These are phyloP conservation scores for Drosophila mulleri DNA, from an alignment of 2,888 invertebrate genomes.

Conservation along the genomic window DNA sequence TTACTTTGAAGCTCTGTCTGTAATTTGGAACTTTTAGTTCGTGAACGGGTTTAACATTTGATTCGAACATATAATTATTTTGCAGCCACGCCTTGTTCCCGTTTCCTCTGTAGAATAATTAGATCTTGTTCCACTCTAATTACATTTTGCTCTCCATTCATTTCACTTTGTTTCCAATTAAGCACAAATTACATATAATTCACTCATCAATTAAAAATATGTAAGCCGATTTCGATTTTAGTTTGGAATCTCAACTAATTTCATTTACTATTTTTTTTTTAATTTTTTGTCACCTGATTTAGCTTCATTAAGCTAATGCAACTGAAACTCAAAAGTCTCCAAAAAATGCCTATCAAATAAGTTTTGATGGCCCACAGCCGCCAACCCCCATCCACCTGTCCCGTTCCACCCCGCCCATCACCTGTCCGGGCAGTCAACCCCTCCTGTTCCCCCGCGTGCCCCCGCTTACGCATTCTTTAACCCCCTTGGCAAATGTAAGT, in stretches of 20 bases:
- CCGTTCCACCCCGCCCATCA: not conserved
- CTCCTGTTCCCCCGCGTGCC: not conserved
- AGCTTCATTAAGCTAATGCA: conserved; percentile 9
- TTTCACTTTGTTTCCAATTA: not conserved
- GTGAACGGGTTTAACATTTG: too few species aligned
- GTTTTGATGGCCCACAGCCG: not conserved
- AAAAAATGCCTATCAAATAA: conserved; percentile 7
- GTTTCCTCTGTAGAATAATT: not conserved
- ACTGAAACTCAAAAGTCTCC: not conserved
- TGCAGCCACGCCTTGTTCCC: not conserved
- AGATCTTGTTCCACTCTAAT: not conserved
- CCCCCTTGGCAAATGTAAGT: conserved; percentile 18
- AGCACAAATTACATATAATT: not conserved
- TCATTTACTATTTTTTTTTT: not conserved
- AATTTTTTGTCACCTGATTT: not conserved
- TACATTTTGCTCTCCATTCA: not conserved
- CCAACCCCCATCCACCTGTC: too few species aligned
- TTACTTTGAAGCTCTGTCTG: not conserved
- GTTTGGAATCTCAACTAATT: not conserved
- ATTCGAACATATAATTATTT: not conserved
- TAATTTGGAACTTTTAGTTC: not conserved
- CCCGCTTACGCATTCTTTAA: not conserved
- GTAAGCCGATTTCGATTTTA: not conserved
- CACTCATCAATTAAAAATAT: not conserved
- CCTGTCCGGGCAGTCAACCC: conserved; percentile 2